Percentiles rank a stretch among this genome's conserved stretches.
Evolutionary conservation across 2,888 invertebrate species (phyloP).

Genomic region (Ophion slaviceki): DNA sequence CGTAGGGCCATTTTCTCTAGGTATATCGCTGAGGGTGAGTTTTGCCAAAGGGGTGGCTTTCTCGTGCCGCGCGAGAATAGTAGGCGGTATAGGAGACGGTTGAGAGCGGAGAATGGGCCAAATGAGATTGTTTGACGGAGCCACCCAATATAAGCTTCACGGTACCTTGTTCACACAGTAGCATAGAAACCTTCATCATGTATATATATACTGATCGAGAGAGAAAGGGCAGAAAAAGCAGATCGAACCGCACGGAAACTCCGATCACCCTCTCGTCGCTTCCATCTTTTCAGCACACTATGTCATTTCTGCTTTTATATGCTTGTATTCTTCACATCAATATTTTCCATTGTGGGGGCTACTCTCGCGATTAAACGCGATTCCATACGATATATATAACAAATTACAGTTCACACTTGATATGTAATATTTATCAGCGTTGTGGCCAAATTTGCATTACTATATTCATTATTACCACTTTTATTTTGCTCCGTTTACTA

Average conservation of each 20-base stretch:
- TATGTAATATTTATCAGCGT: conserved; percentile 4
- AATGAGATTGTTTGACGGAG: conserved; percentile 83
- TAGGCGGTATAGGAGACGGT: conserved; percentile 50
- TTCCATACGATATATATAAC: conserved; percentile 13
- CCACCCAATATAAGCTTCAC: conserved; percentile 75
- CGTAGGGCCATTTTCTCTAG: conserved; percentile 62
- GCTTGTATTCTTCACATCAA: conserved; percentile 42
- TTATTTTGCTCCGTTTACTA: not conserved
- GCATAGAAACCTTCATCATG: conserved; percentile 26
- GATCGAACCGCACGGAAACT: conserved; percentile 39
- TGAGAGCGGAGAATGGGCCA: conserved; percentile 73
- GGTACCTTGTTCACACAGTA: conserved; percentile 55
- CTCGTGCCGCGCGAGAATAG: conserved; percentile 68
- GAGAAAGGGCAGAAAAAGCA: conserved; percentile 42
- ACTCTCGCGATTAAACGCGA: conserved; percentile 52
- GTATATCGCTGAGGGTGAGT: conserved; percentile 64
- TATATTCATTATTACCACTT: not conserved
- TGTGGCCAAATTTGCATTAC: not conserved
- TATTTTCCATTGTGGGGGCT: conserved; percentile 52
- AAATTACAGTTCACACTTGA: not conserved
- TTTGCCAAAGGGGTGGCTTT: conserved; percentile 66
- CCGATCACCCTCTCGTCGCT: conserved; percentile 51
- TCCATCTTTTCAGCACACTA: conserved; percentile 40
- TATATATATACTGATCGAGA: conserved; percentile 3
- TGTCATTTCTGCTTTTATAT: not conserved